phyloP scores from a whole-genome alignment of 2,797 vertebrate species.

The Anniella stebbinsi region DNA sequence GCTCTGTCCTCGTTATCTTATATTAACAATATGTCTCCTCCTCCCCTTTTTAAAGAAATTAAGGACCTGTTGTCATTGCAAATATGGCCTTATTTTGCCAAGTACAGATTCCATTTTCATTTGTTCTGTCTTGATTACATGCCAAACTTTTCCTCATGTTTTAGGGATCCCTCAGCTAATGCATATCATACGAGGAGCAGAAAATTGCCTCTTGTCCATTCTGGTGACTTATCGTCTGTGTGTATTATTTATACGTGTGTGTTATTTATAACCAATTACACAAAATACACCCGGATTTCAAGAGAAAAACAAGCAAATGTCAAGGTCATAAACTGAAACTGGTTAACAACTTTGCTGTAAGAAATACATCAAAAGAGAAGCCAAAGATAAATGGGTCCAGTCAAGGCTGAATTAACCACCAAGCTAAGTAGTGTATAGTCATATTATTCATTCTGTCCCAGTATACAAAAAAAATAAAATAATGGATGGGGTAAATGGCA shows the following conservation, averaged over 20 bases:
- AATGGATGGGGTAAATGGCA: not conserved
- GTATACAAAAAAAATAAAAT: conserved; percentile 16
- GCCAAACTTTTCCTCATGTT: conserved; percentile 28
- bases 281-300: conserved; percentile 31
- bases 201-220: conserved; percentile 61
- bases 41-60: conserved; percentile 60
- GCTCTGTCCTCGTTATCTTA: conserved; percentile 70
- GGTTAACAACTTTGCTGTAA: conserved; percentile 53
- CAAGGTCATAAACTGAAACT: conserved; percentile 64
- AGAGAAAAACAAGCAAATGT: conserved; percentile 66
- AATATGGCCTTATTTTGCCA: conserved; percentile 57
- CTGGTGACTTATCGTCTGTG: conserved; percentile 46
- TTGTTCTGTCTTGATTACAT: conserved; percentile 50
- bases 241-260: conserved; percentile 45
- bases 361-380: conserved; percentile 42
- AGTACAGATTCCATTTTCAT: conserved; percentile 14
- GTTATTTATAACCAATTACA: conserved; percentile 58
- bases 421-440: not conserved
- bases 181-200: conserved; percentile 20
- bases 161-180: conserved; percentile 38
- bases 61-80: conserved; percentile 58
- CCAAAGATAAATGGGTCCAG: conserved; percentile 37
- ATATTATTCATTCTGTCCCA: conserved; percentile 1
- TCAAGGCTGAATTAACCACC: not conserved
- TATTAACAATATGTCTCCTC: conserved; percentile 60